Percentiles rank a stretch among this genome's conserved stretches.
Conservation (phyloP, 2,888 invertebrate genomes). For the Eumerus sabulonum region DNA sequence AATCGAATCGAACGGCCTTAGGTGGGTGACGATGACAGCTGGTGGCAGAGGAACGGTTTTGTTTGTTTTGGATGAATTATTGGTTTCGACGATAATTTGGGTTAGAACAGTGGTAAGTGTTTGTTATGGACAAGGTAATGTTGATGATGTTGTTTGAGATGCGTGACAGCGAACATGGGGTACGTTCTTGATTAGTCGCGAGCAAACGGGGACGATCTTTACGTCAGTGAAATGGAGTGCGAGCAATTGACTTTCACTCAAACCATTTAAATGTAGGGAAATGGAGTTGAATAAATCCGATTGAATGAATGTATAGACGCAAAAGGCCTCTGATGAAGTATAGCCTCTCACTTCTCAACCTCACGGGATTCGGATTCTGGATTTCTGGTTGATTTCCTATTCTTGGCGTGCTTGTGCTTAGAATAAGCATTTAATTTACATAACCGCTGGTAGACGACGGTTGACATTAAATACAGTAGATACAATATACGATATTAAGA, state of each 20-base stretch:
- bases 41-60: neutral
- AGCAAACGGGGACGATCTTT: neutral
- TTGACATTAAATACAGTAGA: constrained; percentile 1
- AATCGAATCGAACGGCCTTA: neutral
- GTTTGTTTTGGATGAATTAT: constrained; percentile 4
- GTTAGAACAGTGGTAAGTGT: neutral
- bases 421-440: constrained; percentile 41
- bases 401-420: neutral
- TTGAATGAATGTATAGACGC: neutral
- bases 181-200: neutral
- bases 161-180: too few relatives aligned
- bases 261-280: neutral
- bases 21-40: constrained; percentile 5
- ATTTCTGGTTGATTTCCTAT: neutral
- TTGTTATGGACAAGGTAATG: too few relatives aligned
- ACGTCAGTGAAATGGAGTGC: constrained; percentile 16
- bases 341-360: neutral
- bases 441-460: neutral
- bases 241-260: constrained; percentile 12
- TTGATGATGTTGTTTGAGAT: too few relatives aligned
- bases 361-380: constrained; percentile 1
- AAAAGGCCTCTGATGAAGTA: neutral
- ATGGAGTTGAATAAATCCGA: constrained; percentile 29
- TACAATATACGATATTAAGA: constrained; percentile 4
- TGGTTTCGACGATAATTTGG: neutral